Conservation (phyloP, 2,113 vertebrate genomes). For the Furnarius figulus region DNA sequence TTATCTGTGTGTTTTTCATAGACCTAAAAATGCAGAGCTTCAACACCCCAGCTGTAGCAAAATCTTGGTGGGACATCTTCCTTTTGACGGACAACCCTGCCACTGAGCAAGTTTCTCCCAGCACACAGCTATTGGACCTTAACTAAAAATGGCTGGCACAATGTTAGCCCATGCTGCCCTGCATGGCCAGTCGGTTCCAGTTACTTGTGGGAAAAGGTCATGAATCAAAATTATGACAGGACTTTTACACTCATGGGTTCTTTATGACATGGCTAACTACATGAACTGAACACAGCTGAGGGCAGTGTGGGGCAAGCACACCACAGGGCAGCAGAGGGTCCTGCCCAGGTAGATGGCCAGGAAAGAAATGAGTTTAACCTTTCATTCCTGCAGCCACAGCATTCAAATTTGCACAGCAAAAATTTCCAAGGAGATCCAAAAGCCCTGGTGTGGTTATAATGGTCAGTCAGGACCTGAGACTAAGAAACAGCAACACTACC, state of each 20-base stretch:
- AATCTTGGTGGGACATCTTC: neutral
- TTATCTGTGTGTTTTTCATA: neutral
- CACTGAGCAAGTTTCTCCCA: accelerated
- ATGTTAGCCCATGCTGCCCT: accelerated
- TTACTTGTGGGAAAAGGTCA: neutral
- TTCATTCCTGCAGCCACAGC: neutral
- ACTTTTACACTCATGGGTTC: neutral
- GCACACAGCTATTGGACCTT: neutral
- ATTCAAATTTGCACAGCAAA: neutral
- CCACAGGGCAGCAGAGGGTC: accelerated
- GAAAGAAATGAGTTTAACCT: neutral
- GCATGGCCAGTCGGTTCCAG: neutral
- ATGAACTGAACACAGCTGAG: neutral
- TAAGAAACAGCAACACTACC: neutral
- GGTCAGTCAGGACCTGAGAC: neutral
- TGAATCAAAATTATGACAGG: neutral
- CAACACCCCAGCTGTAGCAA: neutral
- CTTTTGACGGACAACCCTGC: neutral
- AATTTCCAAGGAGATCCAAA: neutral
- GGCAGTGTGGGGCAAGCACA: accelerated
- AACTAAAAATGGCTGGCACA: neutral
- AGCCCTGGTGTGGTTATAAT: neutral
- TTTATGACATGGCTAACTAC: neutral
- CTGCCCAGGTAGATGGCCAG: neutral
- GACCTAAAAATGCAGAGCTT: neutral